Evolutionary conservation across 2,888 invertebrate species (phyloP), one percentile per base, ranked within the genome.

Genomic region (Drosophila hamatofila): DNA sequence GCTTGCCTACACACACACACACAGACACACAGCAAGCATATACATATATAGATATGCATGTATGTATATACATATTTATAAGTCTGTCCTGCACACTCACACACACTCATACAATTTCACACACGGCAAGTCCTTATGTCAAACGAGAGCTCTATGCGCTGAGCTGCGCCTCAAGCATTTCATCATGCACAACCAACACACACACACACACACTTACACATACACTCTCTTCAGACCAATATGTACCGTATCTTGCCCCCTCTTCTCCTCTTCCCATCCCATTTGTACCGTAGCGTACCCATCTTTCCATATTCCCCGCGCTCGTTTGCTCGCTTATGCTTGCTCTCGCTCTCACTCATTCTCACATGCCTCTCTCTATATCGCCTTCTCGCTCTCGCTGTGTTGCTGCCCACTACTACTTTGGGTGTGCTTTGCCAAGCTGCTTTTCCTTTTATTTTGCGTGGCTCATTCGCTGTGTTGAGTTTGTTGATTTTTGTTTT

Each of bases 401-500:
- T 39, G 2, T 39, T 39, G 51, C 69, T 69, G 54, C 69, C 61
- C 58, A 69, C 55, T 54, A 69, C 55, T 54, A 58, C 78, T 68
- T 58, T 59, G 65, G 65, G 35, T 62, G 61, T 49, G 51, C 65
- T 71, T 72, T 56, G 46, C 63, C 54, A 62, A 66, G 72, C 74
- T 79, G 82, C 63, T 87, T 83, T 87, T 79, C 79, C 85, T 81
- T 84, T 87, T 87, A 82, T 87, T 87, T 81, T 74, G 84, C 85
- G 75, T 83, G 81, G 69, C 64, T 79, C 79, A 72, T 78, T 78
- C 78, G 78, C 70, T 73, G 67, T 81, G 78, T 77, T 76, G 74
- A 73, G 72, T 75, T 75, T 63, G 62, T 51, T 80, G 61, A 51
- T 75, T 72, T 72, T 67, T 61, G 64, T 57, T 58, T 27, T 16